Base-by-base conservation (phyloP, 2,888 invertebrate genomes). In the Philopedon plagiatum region DNA sequence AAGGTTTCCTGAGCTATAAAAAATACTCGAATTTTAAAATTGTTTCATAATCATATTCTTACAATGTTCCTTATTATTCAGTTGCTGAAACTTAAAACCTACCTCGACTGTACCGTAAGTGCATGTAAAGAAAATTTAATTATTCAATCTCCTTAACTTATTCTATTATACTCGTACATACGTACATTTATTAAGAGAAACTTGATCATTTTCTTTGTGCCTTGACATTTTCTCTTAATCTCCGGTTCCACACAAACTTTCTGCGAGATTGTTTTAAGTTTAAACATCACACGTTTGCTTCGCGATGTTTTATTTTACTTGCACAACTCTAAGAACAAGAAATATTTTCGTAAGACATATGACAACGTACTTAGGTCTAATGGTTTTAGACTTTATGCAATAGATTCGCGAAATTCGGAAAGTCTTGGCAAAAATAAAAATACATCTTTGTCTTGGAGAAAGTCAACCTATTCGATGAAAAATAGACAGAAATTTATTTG, bases 161-260 rank as follows among this genome's bases (percentile, higher is more conserved):
- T 56, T 62, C 61, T 51, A 61, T 69, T 69, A 62, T 61, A 61
- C 62, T 54, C 63, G 29, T 70, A 63, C 69, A 61, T 62, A 62
- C 69, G 57, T 70, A 71, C 58, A 66, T 71, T 66, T 67, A 71
- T 71, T 66, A 71, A 67, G 71, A 66, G 61, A 61, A 71, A 71
- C 65, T 66, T 66, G 71, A 66, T 71, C 71, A 61, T 67, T 71
- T 62, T 54, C 67, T 63, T 63, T 70, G 62, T 63, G 56, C 54
- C 61, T 37, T 49, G 61, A 41, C 56, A 67, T 66, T 71, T 71
- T 67, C 54, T 61, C 62, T 67, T 71, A 71, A 71, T 66, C 67
- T 70, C 62, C 66, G 61, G 66, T 67, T 70, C 63, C 69, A 63
- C 69, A 39, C 69, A 70, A 70, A 70, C 69, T 70, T 70, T 70